Conservation (phyloP, 2,888 invertebrate genomes). For the Drosophila barbarae region DNA sequence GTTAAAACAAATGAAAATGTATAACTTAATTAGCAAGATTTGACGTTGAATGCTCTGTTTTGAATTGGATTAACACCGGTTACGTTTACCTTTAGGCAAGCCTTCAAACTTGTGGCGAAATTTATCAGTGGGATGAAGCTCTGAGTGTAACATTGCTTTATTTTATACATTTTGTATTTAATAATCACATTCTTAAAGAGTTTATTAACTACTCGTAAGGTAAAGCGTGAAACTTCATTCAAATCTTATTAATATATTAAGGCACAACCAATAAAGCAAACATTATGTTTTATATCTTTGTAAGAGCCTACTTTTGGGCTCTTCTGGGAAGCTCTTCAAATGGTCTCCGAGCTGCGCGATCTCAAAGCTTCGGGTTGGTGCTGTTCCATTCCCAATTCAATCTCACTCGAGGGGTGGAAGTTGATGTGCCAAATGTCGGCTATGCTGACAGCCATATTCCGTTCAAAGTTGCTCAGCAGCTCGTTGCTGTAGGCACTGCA, state of each 20-base stretch:
- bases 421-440: conserved; percentile 74
- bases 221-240: background rate
- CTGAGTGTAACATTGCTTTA: background rate
- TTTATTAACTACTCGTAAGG: background rate
- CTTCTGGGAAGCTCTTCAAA: conserved; percentile 24
- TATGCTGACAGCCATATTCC: conserved; percentile 69
- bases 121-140: background rate
- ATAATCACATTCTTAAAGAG: background rate
- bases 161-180: background rate
- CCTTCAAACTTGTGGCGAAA: conserved; percentile 18
- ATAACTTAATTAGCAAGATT: conserved; percentile 53
- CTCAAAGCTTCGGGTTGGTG: conserved; percentile 10
- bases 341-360: conserved; percentile 51
- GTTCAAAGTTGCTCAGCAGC: conserved; percentile 51
- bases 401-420: conserved; percentile 56
- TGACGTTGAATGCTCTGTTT: conserved; percentile 27
- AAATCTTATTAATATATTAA: conserved; percentile 1
- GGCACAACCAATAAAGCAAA: background rate
- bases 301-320: conserved; percentile 49
- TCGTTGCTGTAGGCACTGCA: conserved; percentile 53
- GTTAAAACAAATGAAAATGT: conserved; percentile 27
- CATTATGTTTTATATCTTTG: background rate
- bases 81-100: conserved; percentile 17
- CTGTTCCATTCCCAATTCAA: conserved; percentile 40
- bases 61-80: conserved; percentile 13